Conservation (phyloP, 2,113 vertebrate genomes). For the Maccullochella peelii region DNA sequence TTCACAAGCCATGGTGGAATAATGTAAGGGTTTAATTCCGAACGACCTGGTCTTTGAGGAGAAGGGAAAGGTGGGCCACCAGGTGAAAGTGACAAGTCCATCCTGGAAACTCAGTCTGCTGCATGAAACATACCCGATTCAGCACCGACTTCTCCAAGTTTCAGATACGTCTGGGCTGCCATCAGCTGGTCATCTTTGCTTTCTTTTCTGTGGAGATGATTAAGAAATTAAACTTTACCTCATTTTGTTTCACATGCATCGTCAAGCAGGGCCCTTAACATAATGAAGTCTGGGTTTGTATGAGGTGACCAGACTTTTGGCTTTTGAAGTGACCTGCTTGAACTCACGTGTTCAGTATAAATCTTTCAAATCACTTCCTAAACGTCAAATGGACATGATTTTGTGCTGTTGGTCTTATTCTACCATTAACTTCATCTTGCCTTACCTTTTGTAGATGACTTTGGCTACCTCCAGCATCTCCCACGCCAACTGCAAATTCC, state of each 20-base stretch:
- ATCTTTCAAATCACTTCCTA: not conserved
- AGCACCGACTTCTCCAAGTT: constrained; percentile 95
- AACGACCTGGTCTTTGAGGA: not conserved
- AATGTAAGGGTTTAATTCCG: not conserved
- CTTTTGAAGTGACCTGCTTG: not conserved
- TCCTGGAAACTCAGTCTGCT: not conserved
- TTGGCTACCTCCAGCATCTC: constrained; percentile 98
- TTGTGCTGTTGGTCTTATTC: not conserved
- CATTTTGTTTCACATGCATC: not conserved
- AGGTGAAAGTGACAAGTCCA: not conserved
- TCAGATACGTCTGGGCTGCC: constrained; percentile 94
- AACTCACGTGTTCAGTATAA: not conserved
- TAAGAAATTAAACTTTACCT: fast-evolving
- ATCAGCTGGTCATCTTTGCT: constrained; percentile 92
- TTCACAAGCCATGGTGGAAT: not conserved
- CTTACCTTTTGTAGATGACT: constrained; percentile 95
- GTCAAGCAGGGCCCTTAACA: not conserved
- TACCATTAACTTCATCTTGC: fast-evolving
- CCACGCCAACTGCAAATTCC: constrained; percentile 96
- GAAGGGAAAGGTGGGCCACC: not conserved
- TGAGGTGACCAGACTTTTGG: not conserved
- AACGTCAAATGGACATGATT: not conserved
- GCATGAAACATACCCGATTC: constrained; percentile 87
- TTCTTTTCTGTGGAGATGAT: constrained; percentile 84
- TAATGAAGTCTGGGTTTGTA: not conserved